A percentile compares a stretch with the other conserved stretches of the same genome.
phyloP scores from a whole-genome alignment of 2,113 vertebrate genomes.

The Neodontobutis hainanensis region DNA sequence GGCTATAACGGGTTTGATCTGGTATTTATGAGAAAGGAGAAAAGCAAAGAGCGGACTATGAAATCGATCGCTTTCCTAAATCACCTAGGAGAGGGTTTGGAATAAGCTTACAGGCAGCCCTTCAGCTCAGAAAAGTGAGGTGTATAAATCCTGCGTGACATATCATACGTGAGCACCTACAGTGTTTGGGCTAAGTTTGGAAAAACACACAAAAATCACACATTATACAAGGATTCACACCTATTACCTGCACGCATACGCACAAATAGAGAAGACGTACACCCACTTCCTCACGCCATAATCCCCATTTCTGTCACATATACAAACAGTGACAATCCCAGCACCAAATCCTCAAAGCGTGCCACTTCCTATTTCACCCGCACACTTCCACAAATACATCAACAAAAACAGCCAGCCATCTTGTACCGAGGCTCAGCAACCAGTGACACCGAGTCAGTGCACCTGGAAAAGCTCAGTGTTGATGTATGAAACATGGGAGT shows the following conservation, averaged over 20 bases:
- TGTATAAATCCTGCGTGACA: constrained; percentile 34
- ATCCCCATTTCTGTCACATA: constrained; percentile 43
- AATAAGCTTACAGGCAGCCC: constrained; percentile 42
- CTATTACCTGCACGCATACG: constrained; percentile 2
- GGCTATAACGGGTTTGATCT: constrained; percentile 61
- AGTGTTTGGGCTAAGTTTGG: neutral
- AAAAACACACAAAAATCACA: constrained; percentile 19
- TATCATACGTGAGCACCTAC: constrained; percentile 13
- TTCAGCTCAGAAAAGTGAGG: constrained; percentile 30
- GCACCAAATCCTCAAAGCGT: constrained; percentile 43
- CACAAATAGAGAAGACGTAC: constrained; percentile 1
- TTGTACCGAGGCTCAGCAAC: constrained; percentile 10
- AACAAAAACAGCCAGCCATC: constrained; percentile 2
- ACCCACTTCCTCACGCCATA: constrained; percentile 30
- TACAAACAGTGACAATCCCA: constrained; percentile 30
- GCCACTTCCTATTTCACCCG: constrained; percentile 5
- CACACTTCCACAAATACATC: constrained; percentile 5
- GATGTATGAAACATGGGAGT: constrained; percentile 30
- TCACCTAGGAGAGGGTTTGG: constrained; percentile 55
- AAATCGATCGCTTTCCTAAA: constrained; percentile 71
- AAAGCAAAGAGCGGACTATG: constrained; percentile 62
- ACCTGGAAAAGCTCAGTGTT: constrained; percentile 33
- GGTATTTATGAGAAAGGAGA: constrained; percentile 70
- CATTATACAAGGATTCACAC: constrained; percentile 18
- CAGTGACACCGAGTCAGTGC: constrained; percentile 28